Evolutionary conservation across 1,140 invertebrate species (phyloP).

Genomic region (Chymomyza costata): DNA sequence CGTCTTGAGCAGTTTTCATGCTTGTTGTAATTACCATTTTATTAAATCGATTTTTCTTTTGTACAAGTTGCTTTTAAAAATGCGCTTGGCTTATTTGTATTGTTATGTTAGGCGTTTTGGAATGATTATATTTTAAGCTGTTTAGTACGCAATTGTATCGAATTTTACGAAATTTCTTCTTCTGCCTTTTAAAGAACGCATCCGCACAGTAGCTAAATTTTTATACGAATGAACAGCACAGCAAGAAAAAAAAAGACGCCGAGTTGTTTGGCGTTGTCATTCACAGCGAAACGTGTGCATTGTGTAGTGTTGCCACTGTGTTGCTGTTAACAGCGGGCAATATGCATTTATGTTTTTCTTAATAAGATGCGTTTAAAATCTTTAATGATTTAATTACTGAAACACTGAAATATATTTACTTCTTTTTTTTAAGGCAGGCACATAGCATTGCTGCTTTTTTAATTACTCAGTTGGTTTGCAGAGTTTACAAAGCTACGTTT

Average conservation of each 20-base stretch:
- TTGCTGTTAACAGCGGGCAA: too few relatives aligned
- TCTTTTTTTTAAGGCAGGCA: too few relatives aligned
- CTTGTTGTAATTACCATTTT: slow-evolving; percentile 56
- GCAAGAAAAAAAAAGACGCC: slow-evolving; percentile 46
- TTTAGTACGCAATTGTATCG: slow-evolving; percentile 24
- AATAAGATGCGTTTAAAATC: too few relatives aligned
- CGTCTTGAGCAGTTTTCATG: slow-evolving; percentile 23
- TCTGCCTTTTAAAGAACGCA: slow-evolving; percentile 28
- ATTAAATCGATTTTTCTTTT: slow-evolving; percentile 58
- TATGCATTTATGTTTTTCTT: too few relatives aligned
- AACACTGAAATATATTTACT: too few relatives aligned
- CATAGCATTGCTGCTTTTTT: too few relatives aligned
- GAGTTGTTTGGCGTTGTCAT: too few relatives aligned
- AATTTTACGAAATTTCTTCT: slow-evolving; percentile 26
- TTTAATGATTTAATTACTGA: too few relatives aligned
- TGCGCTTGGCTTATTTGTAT: slow-evolving; percentile 29
- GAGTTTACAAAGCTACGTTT: not conserved
- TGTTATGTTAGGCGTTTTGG: slow-evolving; percentile 42
- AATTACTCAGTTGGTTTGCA: not conserved
- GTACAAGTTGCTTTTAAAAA: slow-evolving; percentile 26
- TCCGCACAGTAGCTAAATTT: slow-evolving; percentile 43
- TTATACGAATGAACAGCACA: slow-evolving; percentile 39
- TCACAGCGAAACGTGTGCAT: too few relatives aligned
- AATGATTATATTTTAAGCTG: too few relatives aligned
- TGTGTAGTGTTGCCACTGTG: too few relatives aligned